Percentiles rank a stretch among this genome's conserved stretches.
Conservation (phyloP, 2,113 vertebrate genomes). For the Mugil cephalus region DNA sequence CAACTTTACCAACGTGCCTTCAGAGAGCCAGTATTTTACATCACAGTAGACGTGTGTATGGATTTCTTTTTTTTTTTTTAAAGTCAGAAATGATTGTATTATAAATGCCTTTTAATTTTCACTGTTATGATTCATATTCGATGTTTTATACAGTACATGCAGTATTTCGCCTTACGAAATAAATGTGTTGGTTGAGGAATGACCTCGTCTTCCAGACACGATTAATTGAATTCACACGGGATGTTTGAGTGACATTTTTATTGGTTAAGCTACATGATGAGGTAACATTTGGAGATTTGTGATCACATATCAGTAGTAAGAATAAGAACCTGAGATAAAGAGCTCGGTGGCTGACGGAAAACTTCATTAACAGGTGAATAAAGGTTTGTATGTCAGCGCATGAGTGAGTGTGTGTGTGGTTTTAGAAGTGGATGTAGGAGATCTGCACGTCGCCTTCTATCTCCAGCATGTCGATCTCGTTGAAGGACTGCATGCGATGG, state of each 20-base stretch:
- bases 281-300: slow-evolving; percentile 2
- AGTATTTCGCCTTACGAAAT: slow-evolving; percentile 80
- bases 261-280: slow-evolving; percentile 20
- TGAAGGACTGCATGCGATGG: slow-evolving; percentile 81
- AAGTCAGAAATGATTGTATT: slow-evolving; percentile 43
- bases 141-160: slow-evolving; percentile 68
- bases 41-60: slow-evolving; percentile 22
- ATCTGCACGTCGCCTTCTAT: slow-evolving; percentile 84
- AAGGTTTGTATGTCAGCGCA: too few species aligned
- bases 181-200: slow-evolving; percentile 57
- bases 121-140: slow-evolving; percentile 60
- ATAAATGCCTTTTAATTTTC: slow-evolving; percentile 61
- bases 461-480: slow-evolving; percentile 82
- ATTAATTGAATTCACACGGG: neutral
- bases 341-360: too few species aligned
- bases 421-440: slow-evolving; percentile 87
- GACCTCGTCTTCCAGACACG: neutral
- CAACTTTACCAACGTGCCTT: slow-evolving; percentile 70
- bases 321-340: neutral
- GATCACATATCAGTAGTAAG: neutral
- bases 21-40: slow-evolving; percentile 69
- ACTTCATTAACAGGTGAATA: too few species aligned
- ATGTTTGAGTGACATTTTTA: neutral
- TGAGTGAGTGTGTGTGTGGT: too few species aligned
- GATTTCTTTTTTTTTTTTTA: slow-evolving; percentile 20